These are phyloP conservation scores for Oryzias sinensis DNA, from an alignment of 2,797 vertebrate species.

Conservation along the genomic window DNA sequence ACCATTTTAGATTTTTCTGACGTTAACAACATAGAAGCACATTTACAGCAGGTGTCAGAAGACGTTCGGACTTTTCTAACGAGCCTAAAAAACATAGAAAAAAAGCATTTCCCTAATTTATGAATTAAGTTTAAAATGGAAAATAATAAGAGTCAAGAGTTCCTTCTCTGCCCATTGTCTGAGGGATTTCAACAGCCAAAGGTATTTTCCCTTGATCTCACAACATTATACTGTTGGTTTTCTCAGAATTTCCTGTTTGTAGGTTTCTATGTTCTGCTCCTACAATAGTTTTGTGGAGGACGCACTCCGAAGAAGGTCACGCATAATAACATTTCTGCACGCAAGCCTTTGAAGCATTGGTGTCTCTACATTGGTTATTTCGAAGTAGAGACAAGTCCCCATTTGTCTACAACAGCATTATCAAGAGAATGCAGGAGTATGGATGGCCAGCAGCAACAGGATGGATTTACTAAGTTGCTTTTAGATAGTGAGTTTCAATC, in stretches of 20 bases:
- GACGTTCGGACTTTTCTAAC: no score
- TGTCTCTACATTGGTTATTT: constrained; percentile 37
- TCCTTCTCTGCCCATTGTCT: no score
- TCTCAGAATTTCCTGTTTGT: constrained; percentile 6
- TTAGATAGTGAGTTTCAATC: constrained; percentile 64
- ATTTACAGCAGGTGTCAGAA: no score
- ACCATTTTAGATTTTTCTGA: no score
- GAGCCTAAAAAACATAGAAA: no score
- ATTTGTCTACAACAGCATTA: constrained; percentile 69
- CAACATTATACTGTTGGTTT: constrained; percentile 13
- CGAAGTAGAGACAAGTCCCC: constrained; percentile 41
- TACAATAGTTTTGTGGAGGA: constrained; percentile 40
- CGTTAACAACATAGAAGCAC: no score
- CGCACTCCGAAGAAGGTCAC: constrained; percentile 64
- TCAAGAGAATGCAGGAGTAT: constrained; percentile 70
- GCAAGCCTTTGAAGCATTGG: constrained; percentile 53
- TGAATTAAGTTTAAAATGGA: background rate
- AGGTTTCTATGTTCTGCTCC: constrained; percentile 11
- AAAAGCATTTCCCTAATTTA: background rate
- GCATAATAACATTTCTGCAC: constrained; percentile 40
- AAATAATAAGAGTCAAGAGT: background rate
- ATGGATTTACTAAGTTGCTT: constrained; percentile 75
- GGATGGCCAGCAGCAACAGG: constrained; percentile 74
- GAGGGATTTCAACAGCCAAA: background rate
- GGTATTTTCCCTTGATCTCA: background rate